Evolutionary conservation across 1,140 invertebrate species (phyloP).

Genomic region (Planococcus citri): DNA sequence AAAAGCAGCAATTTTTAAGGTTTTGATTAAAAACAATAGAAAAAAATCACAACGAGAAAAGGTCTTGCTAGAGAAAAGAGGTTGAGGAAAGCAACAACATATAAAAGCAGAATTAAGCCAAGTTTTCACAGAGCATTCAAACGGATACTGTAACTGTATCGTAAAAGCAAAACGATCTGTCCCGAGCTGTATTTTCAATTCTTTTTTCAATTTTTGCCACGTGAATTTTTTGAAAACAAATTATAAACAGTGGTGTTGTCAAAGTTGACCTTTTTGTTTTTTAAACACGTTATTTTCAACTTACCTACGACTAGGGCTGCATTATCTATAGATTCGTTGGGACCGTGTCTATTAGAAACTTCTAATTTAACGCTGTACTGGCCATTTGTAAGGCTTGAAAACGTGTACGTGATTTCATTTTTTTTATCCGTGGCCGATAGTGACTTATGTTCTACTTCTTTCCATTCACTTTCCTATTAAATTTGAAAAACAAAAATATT

Average conservation of each 20-base stretch:
- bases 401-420: neutral
- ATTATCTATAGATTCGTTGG: neutral
- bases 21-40: no score
- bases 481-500: no score
- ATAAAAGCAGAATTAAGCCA: neutral
- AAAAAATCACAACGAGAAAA: no score
- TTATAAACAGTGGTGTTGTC: no score
- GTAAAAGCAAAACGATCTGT: neutral
- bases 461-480: neutral
- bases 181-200: neutral
- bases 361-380: neutral
- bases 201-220: neutral
- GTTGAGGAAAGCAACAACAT: neutral
- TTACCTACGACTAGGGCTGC: neutral
- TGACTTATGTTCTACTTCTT: neutral
- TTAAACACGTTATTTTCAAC: neutral
- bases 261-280: neutral
- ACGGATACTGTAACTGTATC: no score
- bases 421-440: neutral
- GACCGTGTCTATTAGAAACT: neutral
- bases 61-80: no score
- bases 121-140: neutral
- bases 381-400: neutral
- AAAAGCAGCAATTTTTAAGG: no score
- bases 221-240: neutral